phyloP scores from a whole-genome alignment of 2,797 vertebrate species.

The Anas bahamensis region DNA sequence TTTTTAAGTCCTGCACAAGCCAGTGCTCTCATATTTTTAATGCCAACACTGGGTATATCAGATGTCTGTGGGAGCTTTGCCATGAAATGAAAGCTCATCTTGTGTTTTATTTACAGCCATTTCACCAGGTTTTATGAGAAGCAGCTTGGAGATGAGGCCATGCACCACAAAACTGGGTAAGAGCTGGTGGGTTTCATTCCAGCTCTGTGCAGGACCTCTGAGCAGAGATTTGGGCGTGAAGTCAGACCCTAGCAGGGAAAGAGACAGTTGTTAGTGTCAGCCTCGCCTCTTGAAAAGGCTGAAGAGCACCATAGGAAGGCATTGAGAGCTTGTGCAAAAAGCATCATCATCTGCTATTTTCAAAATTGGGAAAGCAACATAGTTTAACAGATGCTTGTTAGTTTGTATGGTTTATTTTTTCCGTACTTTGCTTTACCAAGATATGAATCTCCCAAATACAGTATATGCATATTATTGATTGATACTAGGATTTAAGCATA shows the following conservation, averaged over 20 bases:
- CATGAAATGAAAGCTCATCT: not conserved
- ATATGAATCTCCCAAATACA: not conserved
- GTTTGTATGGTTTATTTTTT: not conserved
- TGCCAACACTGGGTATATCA: not conserved
- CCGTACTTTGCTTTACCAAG: not conserved
- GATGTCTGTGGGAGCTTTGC: not conserved
- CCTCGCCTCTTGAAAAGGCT: not conserved
- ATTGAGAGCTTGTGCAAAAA: not conserved
- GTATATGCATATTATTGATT: not conserved
- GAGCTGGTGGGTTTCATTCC: not conserved
- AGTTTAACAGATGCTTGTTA: not conserved
- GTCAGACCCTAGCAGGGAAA: not conserved
- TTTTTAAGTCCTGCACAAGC: not conserved
- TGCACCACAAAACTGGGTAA: not conserved
- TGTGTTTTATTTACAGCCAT: slow-evolving; percentile 2
- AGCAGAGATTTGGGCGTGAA: not conserved
- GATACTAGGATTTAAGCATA: not conserved
- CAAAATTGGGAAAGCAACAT: not conserved
- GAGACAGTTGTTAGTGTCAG: rapidly evolving
- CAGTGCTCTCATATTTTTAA: not conserved
- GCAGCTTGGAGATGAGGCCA: not conserved
- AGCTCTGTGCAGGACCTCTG: not conserved
- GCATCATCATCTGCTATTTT: not conserved
- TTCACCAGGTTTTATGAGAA: not conserved
- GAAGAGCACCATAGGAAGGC: not conserved